Evolutionary conservation across 37 sponge, comb jelly and placozoan species (phyloP).

Genomic region (Aphrocallistes beatrix): DNA sequence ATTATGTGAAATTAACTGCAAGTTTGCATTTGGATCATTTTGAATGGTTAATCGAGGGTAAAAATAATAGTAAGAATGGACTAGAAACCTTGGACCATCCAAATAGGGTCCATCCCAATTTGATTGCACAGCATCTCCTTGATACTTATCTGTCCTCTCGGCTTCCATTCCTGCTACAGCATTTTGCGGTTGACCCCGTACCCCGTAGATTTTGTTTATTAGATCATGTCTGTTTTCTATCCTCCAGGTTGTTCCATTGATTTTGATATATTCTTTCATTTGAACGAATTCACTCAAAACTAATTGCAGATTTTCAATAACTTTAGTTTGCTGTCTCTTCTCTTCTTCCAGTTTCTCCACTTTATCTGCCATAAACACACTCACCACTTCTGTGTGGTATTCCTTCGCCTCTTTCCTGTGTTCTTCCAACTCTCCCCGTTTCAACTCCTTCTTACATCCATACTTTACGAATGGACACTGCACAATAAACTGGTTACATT

Average conservation of each 20-base stretch:
- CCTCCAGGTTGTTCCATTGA: background rate
- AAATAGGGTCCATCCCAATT: background rate
- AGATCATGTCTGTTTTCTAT: background rate
- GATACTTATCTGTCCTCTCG: background rate
- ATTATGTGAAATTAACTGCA: background rate
- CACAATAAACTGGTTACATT: background rate
- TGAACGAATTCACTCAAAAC: background rate
- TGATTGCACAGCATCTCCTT: background rate
- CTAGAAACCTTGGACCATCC: background rate
- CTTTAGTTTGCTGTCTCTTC: background rate
- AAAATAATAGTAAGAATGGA: constrained; percentile 4
- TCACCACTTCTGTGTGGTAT: constrained; percentile 6
- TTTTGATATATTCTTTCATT: background rate
- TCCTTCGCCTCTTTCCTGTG: constrained; percentile 12
- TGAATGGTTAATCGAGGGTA: background rate
- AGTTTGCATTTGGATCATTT: background rate
- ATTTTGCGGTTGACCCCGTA: background rate
- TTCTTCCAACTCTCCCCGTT: background rate
- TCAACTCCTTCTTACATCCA: background rate
- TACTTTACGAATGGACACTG: constrained; percentile 8
- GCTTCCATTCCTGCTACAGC: background rate
- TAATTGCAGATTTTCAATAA: background rate
- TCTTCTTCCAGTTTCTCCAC: background rate
- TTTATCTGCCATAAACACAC: constrained; percentile 17
- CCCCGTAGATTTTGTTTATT: background rate